Percentiles rank a stretch among this genome's conserved stretches.
Conservation (phyloP, 2,888 invertebrate species). For the Anoplius nigerrimus region DNA sequence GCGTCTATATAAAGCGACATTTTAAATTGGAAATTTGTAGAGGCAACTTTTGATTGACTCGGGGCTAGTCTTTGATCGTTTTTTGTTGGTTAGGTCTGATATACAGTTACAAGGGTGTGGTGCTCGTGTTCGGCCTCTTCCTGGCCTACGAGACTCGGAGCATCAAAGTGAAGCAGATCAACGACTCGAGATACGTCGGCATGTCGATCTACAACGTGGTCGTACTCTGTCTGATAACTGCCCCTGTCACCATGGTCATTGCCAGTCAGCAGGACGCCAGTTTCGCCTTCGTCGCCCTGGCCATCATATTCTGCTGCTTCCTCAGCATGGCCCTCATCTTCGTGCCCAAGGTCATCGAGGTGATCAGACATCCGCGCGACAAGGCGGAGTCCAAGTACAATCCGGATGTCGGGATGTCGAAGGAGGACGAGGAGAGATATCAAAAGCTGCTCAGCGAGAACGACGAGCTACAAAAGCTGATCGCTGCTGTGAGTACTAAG, state of each 20-base stretch:
- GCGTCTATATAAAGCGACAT: too few species aligned
- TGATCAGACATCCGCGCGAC: slow-evolving; percentile 91
- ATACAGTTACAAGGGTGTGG: slow-evolving; percentile 97
- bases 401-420: slow-evolving; percentile 87
- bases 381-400: slow-evolving; percentile 92
- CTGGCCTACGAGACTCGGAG: slow-evolving; percentile 98
- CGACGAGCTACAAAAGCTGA: slow-evolving; percentile 96
- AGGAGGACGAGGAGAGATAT: slow-evolving; percentile 96
- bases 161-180: slow-evolving; percentile 97
- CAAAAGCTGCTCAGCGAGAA: slow-evolving; percentile 95
- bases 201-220: slow-evolving; percentile 99
- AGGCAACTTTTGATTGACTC: too few species aligned
- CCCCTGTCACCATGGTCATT: slow-evolving; percentile 97
- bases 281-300: slow-evolving; percentile 96
- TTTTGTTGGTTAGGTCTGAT: slow-evolving; percentile 93
- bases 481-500: slow-evolving; percentile 87
- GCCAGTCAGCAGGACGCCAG: slow-evolving; percentile 98
- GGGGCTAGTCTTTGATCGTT: too few species aligned
- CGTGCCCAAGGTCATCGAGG: slow-evolving; percentile 97
- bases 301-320: slow-evolving; percentile 98
- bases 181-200: slow-evolving; percentile 98
- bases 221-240: slow-evolving; percentile 97
- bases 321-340: slow-evolving; percentile 99
- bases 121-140: slow-evolving; percentile 97
- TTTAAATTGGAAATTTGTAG: too few species aligned